A percentile compares a stretch with the other conserved stretches of the same genome.
phyloP scores from a whole-genome alignment of 2,797 vertebrate species.

The Hydrolagus colliei region DNA sequence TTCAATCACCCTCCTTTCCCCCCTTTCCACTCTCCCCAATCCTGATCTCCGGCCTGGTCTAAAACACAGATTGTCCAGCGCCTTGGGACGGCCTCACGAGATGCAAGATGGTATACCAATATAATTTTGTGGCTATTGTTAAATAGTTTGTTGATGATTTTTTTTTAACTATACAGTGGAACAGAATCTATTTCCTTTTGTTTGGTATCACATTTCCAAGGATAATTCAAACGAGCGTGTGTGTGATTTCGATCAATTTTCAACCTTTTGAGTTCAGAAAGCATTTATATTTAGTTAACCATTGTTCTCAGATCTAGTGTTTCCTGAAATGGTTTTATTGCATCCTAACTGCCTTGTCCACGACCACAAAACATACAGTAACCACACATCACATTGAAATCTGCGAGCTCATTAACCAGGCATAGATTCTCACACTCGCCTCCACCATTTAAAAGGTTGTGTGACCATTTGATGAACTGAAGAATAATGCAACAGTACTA shows the following conservation, averaged over 20 bases:
- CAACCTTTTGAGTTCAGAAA: not conserved
- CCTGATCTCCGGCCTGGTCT: no score
- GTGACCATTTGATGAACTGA: not conserved
- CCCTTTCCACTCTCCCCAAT: no score
- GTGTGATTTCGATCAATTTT: not conserved
- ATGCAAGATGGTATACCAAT: no score
- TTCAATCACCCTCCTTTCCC: no score
- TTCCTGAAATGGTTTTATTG: not conserved
- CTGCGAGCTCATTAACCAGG: not conserved
- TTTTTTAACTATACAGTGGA: no score
- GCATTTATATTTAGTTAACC: not conserved
- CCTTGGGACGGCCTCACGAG: no score
- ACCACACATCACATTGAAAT: conserved; percentile 2
- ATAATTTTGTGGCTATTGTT: not conserved
- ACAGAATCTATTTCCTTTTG: not conserved
- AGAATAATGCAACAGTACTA: not conserved
- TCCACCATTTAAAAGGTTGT: not conserved
- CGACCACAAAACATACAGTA: not conserved
- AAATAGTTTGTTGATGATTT: not conserved
- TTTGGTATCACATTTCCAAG: not conserved
- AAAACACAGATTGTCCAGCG: no score
- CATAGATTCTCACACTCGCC: not conserved
- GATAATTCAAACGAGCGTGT: conserved; percentile 1
- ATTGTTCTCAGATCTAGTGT: not conserved
- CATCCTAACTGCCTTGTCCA: not conserved